Evolutionary conservation across 2,888 invertebrate species (phyloP).

Genomic region (Cephus rjabovi): DNA sequence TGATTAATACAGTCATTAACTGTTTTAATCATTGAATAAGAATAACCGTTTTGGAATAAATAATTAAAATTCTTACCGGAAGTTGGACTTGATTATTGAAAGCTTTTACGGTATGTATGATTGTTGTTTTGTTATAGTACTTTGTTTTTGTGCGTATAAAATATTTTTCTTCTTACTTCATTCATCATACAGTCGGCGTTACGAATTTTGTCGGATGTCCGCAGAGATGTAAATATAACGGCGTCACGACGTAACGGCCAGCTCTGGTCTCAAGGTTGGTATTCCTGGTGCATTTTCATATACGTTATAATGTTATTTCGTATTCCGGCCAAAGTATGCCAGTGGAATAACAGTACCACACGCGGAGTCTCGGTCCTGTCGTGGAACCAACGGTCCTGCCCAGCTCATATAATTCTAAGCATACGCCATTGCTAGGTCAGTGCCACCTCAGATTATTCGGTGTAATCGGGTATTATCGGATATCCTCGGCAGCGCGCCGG

Average conservation of each 20-base stretch:
- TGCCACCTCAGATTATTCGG: constrained; percentile 37
- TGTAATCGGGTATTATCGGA: constrained; percentile 14
- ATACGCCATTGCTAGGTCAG: constrained; percentile 46
- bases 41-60: background rate
- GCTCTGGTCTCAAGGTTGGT: constrained; percentile 27
- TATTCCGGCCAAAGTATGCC: constrained; percentile 57
- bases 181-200: background rate
- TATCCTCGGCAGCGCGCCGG: background rate
- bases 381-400: background rate
- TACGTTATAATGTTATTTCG: constrained; percentile 38
- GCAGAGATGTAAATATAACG: background rate
- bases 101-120: background rate
- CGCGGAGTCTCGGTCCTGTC: constrained; percentile 17
- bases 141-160: background rate
- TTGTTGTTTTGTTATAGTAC: background rate
- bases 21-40: background rate
- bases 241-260: background rate
- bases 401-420: background rate
- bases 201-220: background rate
- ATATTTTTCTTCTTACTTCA: background rate
- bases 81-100: background rate
- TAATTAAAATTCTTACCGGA: background rate
- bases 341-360: constrained; percentile 56
- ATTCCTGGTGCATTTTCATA: constrained; percentile 32
- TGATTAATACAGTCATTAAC: background rate